A percentile compares a stretch with the other conserved stretches of the same genome.
These are phyloP conservation scores for Eurytoma californica DNA, from an alignment of 2,888 invertebrate genomes.

Conservation along the genomic window DNA sequence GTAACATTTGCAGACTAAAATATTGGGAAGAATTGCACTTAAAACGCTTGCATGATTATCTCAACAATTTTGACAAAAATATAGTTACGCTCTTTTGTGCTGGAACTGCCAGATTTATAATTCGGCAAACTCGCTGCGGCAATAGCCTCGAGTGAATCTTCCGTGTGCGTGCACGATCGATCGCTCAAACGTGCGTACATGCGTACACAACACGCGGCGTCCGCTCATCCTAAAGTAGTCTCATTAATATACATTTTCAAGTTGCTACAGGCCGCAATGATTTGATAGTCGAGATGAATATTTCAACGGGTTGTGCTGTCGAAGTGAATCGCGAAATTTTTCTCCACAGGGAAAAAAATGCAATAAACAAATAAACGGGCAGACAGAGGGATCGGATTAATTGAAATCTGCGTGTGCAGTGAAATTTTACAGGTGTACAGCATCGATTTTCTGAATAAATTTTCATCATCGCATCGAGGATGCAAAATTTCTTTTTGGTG, in stretches of 20 bases:
- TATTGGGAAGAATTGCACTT: too few relatives aligned
- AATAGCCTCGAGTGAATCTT: too few relatives aligned
- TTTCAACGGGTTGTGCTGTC: background rate
- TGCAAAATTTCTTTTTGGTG: conserved; percentile 1
- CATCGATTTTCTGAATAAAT: too few relatives aligned
- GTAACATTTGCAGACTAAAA: too few relatives aligned
- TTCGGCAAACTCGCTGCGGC: too few relatives aligned
- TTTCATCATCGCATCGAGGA: background rate
- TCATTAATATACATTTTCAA: conserved; percentile 46
- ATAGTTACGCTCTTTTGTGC: too few relatives aligned
- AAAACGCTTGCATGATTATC: too few relatives aligned
- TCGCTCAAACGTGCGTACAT: background rate
- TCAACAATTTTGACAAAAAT: too few relatives aligned
- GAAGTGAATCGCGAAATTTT: background rate
- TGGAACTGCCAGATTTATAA: too few relatives aligned
- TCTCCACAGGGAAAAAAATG: background rate
- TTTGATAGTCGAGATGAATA: conserved; percentile 30
- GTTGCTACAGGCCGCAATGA: conserved; percentile 9
- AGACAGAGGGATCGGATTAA: background rate
- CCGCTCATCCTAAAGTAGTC: background rate
- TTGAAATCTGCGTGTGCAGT: background rate
- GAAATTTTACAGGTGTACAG: background rate
- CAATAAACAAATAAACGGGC: background rate
- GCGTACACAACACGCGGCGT: background rate
- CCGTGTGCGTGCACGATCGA: too few relatives aligned